These are phyloP conservation scores for Hylaea fasciaria DNA, from an alignment of 2,888 invertebrate genomes.

Conservation along the genomic window DNA sequence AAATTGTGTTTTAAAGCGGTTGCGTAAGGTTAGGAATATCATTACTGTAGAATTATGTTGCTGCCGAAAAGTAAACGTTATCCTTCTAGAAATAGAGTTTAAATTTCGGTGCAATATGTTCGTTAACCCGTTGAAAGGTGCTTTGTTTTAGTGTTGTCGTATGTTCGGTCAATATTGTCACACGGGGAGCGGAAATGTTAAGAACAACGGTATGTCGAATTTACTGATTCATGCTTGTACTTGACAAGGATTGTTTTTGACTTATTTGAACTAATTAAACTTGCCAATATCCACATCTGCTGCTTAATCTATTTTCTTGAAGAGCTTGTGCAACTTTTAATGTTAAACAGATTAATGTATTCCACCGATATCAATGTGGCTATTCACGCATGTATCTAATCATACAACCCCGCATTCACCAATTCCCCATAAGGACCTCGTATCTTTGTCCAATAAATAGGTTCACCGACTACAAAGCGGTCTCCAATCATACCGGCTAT, in stretches of 20 bases:
- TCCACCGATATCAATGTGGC: slow-evolving; percentile 21
- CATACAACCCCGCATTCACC: slow-evolving; percentile 51
- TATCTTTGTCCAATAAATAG: slow-evolving; percentile 57
- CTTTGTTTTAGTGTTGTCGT: slow-evolving; percentile 33
- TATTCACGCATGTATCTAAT: slow-evolving; percentile 40
- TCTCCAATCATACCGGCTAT: slow-evolving; percentile 60
- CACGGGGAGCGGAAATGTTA: slow-evolving; percentile 32
- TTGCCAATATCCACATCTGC: no score
- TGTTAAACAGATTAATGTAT: slow-evolving; percentile 11
- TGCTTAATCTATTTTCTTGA: neutral
- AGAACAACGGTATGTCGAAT: slow-evolving; percentile 15
- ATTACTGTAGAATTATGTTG: slow-evolving; percentile 32
- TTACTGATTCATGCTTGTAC: slow-evolving; percentile 18
- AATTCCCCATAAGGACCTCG: slow-evolving; percentile 47
- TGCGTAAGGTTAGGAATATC: slow-evolving; percentile 44
- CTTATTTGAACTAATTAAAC: no score
- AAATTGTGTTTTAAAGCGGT: slow-evolving; percentile 21
- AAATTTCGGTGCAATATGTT: slow-evolving; percentile 1
- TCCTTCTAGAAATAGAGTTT: neutral
- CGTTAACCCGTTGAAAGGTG: slow-evolving; percentile 14
- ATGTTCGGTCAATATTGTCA: slow-evolving; percentile 27
- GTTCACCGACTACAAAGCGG: slow-evolving; percentile 61
- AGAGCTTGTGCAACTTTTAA: neutral
- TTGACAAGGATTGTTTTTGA: slow-evolving; percentile 7
- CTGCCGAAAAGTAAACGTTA: slow-evolving; percentile 2